Evolutionary conservation across 2,888 invertebrate genomes (phyloP), one percentile per base, ranked within the genome.

Genomic region (Cremastinae sp.): DNA sequence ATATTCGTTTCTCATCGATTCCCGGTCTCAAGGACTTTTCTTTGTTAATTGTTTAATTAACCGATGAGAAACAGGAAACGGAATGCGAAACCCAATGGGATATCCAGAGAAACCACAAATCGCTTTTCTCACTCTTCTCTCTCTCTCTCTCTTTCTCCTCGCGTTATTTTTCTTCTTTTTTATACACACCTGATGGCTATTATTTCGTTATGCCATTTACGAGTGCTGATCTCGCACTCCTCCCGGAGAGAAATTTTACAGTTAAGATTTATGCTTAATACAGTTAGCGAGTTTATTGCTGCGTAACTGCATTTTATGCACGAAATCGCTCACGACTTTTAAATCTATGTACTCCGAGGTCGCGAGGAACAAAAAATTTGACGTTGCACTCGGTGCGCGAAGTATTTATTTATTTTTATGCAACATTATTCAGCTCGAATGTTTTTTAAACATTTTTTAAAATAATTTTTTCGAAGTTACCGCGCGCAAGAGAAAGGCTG

Each of bases 221-320:
- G 43, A 64, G 58, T 65, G 64, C 51, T 49, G 28, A 49, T 37
- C 22, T 12, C n/a, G 51, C 35, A 10, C 12, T 78, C 49, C 35
- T 22, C 37, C 37, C 45, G 37, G 69, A 39, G 73, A 70, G 72
- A 75, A 75, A 80, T 82, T 80, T 81, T n/a, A 83, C 83, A 79
- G 84, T 83, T 82, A 82, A 73, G 37, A 80, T 79, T 82, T 79
- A 65, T 79, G 68, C 68, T 2, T 55, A 14, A 55, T 80, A 82
- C 83, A 83, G 81, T 84, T 84, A 82, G 66, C 61, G 64, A 66
- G 70, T n/a, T n/a, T 74, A 78, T 72, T 37, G 20, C 45, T 28
- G 28, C 43, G n/a, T 56, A 69, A 69, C 59, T 58, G 51, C 59
- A 49, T 58, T 28, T 59, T 39, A 69, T n/a, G 2, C 66, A 22